These are phyloP conservation scores for Cyphomyrmex costatus DNA, from an alignment of 1,140 invertebrate genomes.

Conservation along the genomic window DNA sequence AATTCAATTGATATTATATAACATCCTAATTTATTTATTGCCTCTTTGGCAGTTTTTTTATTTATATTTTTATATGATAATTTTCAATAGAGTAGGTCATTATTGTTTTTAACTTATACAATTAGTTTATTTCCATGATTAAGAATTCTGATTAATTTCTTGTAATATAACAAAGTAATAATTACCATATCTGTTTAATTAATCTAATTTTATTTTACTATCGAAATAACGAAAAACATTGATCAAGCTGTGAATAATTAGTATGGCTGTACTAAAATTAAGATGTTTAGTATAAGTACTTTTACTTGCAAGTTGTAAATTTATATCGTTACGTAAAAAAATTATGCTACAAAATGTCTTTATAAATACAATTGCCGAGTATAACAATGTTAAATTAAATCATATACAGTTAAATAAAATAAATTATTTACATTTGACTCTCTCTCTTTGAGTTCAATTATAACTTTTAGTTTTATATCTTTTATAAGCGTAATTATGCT, in stretches of 20 bases:
- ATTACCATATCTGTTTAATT: not conserved
- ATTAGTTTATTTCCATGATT: not conserved
- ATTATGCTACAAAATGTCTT: not conserved
- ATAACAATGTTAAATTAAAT: not conserved
- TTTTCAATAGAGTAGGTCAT: no score
- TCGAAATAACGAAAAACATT: not conserved
- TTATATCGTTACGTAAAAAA: not conserved
- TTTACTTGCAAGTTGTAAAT: not conserved
- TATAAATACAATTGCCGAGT: not conserved
- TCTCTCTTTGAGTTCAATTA: not conserved
- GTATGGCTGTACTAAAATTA: not conserved
- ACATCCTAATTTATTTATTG: no score
- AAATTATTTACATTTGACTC: not conserved
- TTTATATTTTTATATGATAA: no score
- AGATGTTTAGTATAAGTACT: not conserved
- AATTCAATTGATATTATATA: no score
- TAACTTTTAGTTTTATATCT: slow-evolving; percentile 13
- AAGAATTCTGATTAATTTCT: not conserved
- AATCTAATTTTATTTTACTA: not conserved
- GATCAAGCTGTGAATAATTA: not conserved
- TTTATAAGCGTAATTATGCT: not conserved
- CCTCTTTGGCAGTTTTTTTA: no score
- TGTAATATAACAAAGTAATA: not conserved
- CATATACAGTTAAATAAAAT: not conserved
- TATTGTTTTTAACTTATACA: no score